These are phyloP conservation scores for Drosophila meridionalis DNA, from an alignment of 2,888 invertebrate genomes.

Conservation along the genomic window DNA sequence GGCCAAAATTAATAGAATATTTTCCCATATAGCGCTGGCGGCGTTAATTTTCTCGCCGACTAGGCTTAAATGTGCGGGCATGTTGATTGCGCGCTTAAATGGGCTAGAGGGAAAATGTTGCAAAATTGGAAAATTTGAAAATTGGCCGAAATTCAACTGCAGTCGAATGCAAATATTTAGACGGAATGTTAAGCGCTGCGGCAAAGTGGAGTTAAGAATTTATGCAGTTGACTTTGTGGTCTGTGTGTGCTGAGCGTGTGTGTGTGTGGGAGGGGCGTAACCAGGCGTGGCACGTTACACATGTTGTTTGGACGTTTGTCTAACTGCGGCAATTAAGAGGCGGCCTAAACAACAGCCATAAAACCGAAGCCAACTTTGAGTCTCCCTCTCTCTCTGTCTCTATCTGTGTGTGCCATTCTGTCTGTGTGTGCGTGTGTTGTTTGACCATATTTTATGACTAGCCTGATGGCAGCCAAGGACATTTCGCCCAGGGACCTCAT, in stretches of 20 bases:
- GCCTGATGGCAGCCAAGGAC: conserved; percentile 60
- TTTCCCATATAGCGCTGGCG: conserved; percentile 22
- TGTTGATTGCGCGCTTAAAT: conserved; percentile 17
- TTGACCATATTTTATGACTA: conserved; percentile 71
- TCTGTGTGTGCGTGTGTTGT: conserved; percentile 25
- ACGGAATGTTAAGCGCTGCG: conserved; percentile 16
- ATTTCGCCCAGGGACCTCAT: conserved; percentile 40
- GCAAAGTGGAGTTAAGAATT: conserved; percentile 47
- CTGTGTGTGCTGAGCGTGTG: neutral
- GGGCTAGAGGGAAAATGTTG: conserved; percentile 2
- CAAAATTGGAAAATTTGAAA: conserved; percentile 20
- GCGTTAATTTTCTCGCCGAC: conserved; percentile 23
- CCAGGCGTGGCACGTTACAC: conserved; percentile 46
- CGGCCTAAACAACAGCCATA: conserved; percentile 59
- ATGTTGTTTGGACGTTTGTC: conserved; percentile 60
- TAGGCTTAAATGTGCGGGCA: conserved; percentile 5
- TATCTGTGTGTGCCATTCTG: neutral
- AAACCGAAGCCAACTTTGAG: conserved; percentile 48
- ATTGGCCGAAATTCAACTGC: conserved; percentile 45
- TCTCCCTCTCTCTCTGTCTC: neutral
- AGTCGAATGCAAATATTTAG: conserved; percentile 64
- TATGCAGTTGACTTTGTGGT: conserved; percentile 55
- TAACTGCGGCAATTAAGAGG: conserved; percentile 73
- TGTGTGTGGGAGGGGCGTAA: conserved; percentile 6
- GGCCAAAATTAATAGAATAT: conserved; percentile 63